A percentile compares a stretch with the other conserved stretches of the same genome.
These are phyloP conservation scores for Athene noctua DNA, from an alignment of 2,113 vertebrate genomes.

Conservation along the genomic window DNA sequence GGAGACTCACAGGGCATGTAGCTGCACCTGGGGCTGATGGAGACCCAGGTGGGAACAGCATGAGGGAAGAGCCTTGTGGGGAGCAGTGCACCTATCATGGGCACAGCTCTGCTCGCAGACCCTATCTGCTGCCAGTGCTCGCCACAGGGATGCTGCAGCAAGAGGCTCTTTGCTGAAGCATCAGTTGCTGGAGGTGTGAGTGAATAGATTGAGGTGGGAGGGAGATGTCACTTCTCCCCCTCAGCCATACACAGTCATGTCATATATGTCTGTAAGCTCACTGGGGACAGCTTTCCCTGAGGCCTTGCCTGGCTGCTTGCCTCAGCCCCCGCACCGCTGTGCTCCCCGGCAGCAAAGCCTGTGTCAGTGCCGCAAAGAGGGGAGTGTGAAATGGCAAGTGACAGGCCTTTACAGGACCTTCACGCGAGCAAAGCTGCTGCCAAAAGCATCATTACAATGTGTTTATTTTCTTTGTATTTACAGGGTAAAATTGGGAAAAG, in stretches of 20 bases:
- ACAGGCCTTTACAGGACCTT: accelerated
- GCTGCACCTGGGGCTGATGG: not conserved
- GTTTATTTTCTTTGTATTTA: not conserved
- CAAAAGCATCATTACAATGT: not conserved
- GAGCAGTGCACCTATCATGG: not conserved
- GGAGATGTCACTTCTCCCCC: not conserved
- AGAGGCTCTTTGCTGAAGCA: not conserved
- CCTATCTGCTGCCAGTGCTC: not conserved
- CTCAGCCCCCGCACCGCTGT: accelerated
- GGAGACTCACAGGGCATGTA: accelerated
- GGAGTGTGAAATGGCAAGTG: not conserved
- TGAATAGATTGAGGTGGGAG: not conserved
- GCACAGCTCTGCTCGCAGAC: accelerated
- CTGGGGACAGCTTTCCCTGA: not conserved
- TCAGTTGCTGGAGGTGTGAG: not conserved
- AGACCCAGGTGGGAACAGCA: not conserved
- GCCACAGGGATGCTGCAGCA: not conserved
- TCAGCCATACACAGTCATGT: accelerated
- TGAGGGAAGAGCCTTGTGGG: accelerated
- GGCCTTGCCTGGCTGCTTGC: too few species aligned
- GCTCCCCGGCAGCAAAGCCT: not conserved
- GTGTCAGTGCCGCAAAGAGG: accelerated
- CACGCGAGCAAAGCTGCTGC: not conserved
- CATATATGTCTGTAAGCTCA: not conserved
- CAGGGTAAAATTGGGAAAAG: not conserved